Evolutionary conservation across 2,888 invertebrate genomes (phyloP), one percentile per base, ranked within the genome.

Genomic region (Schrankia costaestrigalis): DNA sequence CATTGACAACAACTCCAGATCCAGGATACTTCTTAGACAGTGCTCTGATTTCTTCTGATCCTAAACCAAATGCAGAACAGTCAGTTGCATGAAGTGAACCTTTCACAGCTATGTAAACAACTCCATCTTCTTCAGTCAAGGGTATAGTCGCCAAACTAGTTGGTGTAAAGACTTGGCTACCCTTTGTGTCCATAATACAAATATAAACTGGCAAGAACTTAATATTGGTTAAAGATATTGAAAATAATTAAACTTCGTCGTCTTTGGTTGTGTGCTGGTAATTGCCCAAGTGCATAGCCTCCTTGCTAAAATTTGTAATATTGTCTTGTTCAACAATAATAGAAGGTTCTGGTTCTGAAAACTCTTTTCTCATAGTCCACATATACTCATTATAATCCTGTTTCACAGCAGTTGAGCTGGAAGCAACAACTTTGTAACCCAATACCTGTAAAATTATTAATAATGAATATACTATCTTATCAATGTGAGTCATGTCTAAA

Each of bases 351-450:
- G 95, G 95, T 64, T 94, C 94, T 23, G 92, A 89, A 75, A 95
- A 95, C 61, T 95, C 95, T 76, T 94, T 95, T 89, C 95, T 92
- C 94, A 96, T 94, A 80, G 96, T 96, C 96, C 96, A 96, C 94
- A 95, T 95, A 64, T 95, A 95, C 73, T 96, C 95, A 89, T 95
- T 95, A 71, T 95, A 94, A 72, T 95, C 95, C 79, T 95, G 95
- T 76, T 95, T 95, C 12, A 95, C 94, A 44, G 94, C 93, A 31
- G 95, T 94, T 35, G 94, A 94, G 45, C 95, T 95, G 9, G 95
- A 95, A 36, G 95, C 95, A 29, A 96, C 95, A 34, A 96, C 95
- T 83, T 94, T 94, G 80, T 95, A 96, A 29, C 95, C 95, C 56
- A 96, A 89, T 40, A 95, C 95, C 91, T 91, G 68, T 26, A 72